Conservation (phyloP, 1,140 invertebrate genomes). For the Hyposmocoma kahamanoa region DNA sequence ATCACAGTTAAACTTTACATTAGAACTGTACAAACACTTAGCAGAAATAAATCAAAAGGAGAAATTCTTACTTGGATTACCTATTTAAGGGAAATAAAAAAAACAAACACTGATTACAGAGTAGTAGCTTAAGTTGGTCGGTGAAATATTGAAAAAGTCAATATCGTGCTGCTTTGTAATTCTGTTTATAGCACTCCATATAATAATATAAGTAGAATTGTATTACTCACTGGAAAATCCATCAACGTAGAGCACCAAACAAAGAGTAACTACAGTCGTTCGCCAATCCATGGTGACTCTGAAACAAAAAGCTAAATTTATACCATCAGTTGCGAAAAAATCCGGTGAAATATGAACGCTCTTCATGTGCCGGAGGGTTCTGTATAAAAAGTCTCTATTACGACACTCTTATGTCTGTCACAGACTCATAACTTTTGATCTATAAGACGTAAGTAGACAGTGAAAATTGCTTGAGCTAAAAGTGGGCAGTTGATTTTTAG, state of each 20-base stretch:
- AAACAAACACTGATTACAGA: too few species aligned
- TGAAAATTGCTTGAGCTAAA: too few species aligned
- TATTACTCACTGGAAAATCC: slow-evolving; percentile 54
- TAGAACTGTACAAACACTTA: too few species aligned
- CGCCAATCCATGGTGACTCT: slow-evolving; percentile 56
- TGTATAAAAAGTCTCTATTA: not conserved
- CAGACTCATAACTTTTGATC: slow-evolving; percentile 4
- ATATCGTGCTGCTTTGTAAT: too few species aligned
- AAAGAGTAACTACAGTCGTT: slow-evolving; percentile 31
- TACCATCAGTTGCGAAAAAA: not conserved
- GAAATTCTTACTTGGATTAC: too few species aligned
- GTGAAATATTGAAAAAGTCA: too few species aligned
- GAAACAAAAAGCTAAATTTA: slow-evolving; percentile 26
- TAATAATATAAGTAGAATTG: slow-evolving; percentile 10
- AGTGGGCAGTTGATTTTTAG: too few species aligned
- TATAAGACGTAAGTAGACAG: slow-evolving; percentile 4
- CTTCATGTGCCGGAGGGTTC: not conserved
- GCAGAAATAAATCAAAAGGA: too few species aligned
- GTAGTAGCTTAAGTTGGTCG: too few species aligned
- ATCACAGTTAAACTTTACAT: too few species aligned
- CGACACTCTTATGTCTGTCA: slow-evolving; percentile 1
- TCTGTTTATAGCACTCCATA: too few species aligned
- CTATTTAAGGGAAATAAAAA: too few species aligned
- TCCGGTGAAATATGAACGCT: not conserved
- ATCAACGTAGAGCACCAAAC: slow-evolving; percentile 37